phyloP scores from a whole-genome alignment of 1,140 invertebrate species.

The Drosophila leontia region DNA sequence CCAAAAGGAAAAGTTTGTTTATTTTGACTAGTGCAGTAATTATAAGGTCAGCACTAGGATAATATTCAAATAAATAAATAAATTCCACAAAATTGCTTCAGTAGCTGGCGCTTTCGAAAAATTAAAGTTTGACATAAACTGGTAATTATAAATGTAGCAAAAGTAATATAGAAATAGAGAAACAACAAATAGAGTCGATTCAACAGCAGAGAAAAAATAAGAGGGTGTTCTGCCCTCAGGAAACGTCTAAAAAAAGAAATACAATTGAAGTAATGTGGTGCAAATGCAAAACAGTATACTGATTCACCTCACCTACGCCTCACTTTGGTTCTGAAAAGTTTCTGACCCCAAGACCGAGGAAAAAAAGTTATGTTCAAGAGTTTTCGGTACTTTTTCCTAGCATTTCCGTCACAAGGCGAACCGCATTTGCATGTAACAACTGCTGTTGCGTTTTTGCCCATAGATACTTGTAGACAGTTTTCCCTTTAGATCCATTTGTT shows the following conservation, averaged over 20 bases:
- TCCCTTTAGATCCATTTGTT: constrained; percentile 12
- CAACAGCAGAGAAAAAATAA: constrained; percentile 53
- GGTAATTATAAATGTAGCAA: constrained; percentile 69
- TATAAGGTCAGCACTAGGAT: too few species aligned
- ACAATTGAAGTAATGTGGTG: constrained; percentile 71
- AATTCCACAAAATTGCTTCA: too few species aligned
- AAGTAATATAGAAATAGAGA: constrained; percentile 7
- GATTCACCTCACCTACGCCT: neutral
- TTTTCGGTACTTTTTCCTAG: constrained; percentile 68
- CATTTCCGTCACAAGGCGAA: constrained; percentile 71
- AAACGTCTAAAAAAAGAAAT: constrained; percentile 60
- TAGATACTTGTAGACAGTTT: constrained; percentile 14
- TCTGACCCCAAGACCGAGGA: too few species aligned
- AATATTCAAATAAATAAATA: too few species aligned
- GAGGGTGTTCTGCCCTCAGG: constrained; percentile 46
- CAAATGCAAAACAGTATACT: constrained; percentile 58
- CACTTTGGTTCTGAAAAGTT: constrained; percentile 6
- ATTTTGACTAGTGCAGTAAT: too few species aligned
- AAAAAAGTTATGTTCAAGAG: constrained; percentile 34
- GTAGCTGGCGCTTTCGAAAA: constrained; percentile 53
- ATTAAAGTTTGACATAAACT: constrained; percentile 70
- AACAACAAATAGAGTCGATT: constrained; percentile 25
- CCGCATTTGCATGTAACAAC: constrained; percentile 57
- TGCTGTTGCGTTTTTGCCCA: constrained; percentile 41
- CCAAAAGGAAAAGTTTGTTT: too few species aligned